A percentile compares a stretch with the other conserved stretches of the same genome.
These are phyloP conservation scores for Pelosia muscerda DNA, from an alignment of 2,888 invertebrate species.

Conservation along the genomic window DNA sequence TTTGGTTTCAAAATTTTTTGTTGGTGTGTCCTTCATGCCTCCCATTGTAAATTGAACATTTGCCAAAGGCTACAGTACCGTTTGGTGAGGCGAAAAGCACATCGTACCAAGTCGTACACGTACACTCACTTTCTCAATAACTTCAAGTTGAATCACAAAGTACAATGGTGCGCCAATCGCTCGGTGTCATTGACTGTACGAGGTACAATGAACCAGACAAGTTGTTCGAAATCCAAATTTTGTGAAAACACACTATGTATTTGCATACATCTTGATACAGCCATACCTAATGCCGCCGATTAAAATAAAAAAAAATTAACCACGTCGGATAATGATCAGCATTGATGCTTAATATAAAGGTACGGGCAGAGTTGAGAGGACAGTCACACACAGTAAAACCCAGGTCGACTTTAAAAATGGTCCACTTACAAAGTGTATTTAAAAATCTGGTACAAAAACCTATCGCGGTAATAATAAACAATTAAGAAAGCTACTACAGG, in stretches of 20 bases:
- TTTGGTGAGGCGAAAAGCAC: slow-evolving; percentile 26
- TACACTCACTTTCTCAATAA: slow-evolving; percentile 34
- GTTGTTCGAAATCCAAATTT: slow-evolving; percentile 27
- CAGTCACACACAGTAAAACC: neutral
- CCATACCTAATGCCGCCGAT: neutral
- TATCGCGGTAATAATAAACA: neutral
- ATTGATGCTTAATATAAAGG: neutral
- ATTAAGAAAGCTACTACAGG: neutral
- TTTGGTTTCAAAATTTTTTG: slow-evolving; percentile 4
- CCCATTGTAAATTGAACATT: slow-evolving; percentile 22
- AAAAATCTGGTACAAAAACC: neutral
- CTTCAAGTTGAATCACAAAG: slow-evolving; percentile 35
- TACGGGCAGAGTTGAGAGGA: neutral
- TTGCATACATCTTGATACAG: neutral
- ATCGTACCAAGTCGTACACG: slow-evolving; percentile 14
- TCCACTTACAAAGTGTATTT: neutral
- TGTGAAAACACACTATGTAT: slow-evolving; percentile 5
- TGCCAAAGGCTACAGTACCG: slow-evolving; percentile 23
- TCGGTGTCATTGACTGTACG: slow-evolving; percentile 41
- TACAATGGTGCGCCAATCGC: slow-evolving; percentile 35
- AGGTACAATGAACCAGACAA: slow-evolving; percentile 37
- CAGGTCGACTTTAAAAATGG: neutral
- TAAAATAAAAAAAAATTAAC: neutral
- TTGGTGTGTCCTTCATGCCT: slow-evolving; percentile 10
- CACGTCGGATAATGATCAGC: neutral